phyloP scores from a whole-genome alignment of 2,797 vertebrate genomes.

The Muscicapa comitata region DNA sequence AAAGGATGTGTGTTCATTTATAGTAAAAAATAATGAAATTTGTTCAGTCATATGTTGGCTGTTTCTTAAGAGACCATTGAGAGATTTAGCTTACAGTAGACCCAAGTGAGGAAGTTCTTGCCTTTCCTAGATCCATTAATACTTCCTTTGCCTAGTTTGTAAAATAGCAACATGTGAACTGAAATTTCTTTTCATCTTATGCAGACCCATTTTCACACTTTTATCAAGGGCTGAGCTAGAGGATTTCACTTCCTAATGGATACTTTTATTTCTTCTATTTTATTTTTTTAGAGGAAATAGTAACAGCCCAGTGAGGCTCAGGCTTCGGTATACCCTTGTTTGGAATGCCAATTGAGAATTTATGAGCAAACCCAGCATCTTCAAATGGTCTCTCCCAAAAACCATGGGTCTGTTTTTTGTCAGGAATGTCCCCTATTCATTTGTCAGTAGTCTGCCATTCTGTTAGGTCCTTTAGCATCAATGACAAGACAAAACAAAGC shows the following conservation, averaged over 20 bases:
- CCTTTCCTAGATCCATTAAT: neutral
- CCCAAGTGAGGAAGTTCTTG: neutral
- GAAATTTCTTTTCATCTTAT: neutral
- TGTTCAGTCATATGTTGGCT: neutral
- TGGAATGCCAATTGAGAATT: neutral
- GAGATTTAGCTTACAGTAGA: neutral
- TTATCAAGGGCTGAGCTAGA: neutral
- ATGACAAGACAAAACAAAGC: neutral
- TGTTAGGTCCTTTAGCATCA: neutral
- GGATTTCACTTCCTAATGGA: neutral
- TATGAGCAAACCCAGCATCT: neutral
- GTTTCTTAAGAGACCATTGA: neutral
- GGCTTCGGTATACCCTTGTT: neutral
- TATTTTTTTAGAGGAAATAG: neutral
- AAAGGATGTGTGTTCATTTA: neutral
- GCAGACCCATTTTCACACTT: neutral
- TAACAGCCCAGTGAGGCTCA: neutral
- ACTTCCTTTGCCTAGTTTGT: neutral
- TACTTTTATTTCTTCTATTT: neutral
- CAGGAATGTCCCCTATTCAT: neutral
- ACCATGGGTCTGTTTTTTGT: neutral
- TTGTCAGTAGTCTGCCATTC: neutral
- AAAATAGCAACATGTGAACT: neutral
- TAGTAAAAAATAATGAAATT: neutral
- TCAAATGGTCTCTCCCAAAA: neutral